phyloP scores from a whole-genome alignment of 35 echinoderm and acorn worm species.

The Stichopus chloronotus region DNA sequence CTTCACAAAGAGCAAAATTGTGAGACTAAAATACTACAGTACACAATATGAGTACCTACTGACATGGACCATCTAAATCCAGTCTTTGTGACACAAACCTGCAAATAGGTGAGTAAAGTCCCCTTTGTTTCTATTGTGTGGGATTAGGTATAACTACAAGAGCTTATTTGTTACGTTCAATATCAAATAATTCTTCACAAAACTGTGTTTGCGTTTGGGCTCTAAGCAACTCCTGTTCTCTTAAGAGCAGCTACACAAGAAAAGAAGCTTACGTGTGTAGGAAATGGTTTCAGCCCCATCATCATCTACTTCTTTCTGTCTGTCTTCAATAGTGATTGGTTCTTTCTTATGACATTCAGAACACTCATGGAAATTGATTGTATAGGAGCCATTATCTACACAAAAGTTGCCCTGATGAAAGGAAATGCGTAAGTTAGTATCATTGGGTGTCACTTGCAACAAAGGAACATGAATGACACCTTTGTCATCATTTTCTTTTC shows the following conservation, averaged over 20 bases:
- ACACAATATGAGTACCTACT: no score
- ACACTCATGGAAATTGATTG: constrained; percentile 70
- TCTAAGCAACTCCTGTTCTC: no score
- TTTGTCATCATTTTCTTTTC: neutral
- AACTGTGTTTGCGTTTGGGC: no score
- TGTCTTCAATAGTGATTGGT: constrained; percentile 57
- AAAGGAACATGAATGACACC: neutral
- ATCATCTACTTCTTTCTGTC: constrained; percentile 55
- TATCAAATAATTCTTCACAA: no score
- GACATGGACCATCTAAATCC: no score
- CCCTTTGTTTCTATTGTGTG: no score
- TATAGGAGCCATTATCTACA: constrained; percentile 67
- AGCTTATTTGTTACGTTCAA: no score
- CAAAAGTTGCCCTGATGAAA: constrained; percentile 44
- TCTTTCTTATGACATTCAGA: constrained; percentile 60
- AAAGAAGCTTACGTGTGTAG: constrained; percentile 44
- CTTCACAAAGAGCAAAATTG: no score
- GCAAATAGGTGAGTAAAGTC: no score
- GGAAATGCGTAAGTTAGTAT: neutral
- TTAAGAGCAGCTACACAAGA: neutral
- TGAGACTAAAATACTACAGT: no score
- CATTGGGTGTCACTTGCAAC: neutral
- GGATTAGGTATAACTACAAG: no score
- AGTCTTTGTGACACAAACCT: no score
- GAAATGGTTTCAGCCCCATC: constrained; percentile 52